Evolutionary conservation across 2,113 vertebrate genomes (phyloP), one percentile per base, ranked within the genome.

Genomic region (Orcinus orca): DNA sequence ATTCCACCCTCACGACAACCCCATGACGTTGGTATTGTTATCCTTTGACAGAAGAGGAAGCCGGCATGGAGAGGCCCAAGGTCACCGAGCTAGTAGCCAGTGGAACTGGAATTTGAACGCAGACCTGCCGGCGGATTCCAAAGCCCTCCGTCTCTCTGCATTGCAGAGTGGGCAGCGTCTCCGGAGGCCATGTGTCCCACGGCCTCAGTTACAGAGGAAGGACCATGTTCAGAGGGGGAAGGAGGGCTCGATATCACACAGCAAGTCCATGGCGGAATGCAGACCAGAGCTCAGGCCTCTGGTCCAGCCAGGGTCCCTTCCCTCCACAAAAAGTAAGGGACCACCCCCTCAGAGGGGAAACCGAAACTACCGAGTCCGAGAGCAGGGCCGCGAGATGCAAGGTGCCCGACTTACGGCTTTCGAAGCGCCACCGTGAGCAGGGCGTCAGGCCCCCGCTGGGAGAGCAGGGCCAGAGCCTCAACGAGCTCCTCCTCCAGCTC

Each of bases 401-500:
- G 81, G 68, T 11, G 58, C 29, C 70, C 2, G 0, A 98, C 99
- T 99, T 98, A 99, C 99, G 98, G 98, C 98, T 99, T 99, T 58
- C 99, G 99, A 25, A 99, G 99, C 4, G 99, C 99, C 99, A 99
- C 99, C 1, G 99, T 99, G 97, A 99, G 99, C 96, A 99, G 98
- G 20, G 99, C 99, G 0, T 99, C 99, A 0, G 99, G 99, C 0
- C 99, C 99, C 70, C 99, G 98, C 98, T 99, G 99, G 0, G 99
- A 98, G 74, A 99, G 98, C 91, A 99, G 98, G 0, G 99, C 98
- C 98, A 99, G 38, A 0, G 98, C 99, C 90, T 99, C 99, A 44
- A 99, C 98, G 33, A 99, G 98, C 97, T 99, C 99, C n/a, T 99
- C 99, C 0, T 99, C 99, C 2, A 97, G 97, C 60, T 99, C 99